Conservation (phyloP, 2,888 invertebrate species). For the Acleris cristana region DNA sequence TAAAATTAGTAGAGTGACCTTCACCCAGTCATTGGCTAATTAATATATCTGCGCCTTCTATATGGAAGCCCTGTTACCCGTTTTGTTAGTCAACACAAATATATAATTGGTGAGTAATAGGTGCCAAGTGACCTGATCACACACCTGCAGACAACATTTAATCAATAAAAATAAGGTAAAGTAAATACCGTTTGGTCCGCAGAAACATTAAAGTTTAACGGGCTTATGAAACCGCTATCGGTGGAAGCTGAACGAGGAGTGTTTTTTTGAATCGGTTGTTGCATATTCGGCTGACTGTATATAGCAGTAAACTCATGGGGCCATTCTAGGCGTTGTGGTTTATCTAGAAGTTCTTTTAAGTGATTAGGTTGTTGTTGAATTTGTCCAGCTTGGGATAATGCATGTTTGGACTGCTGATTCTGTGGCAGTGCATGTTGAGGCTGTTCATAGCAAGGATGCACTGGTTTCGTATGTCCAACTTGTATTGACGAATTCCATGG, state of each 20-base stretch:
- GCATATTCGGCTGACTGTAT: slow-evolving; percentile 6
- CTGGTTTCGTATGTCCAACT: no score
- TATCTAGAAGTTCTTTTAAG: not conserved
- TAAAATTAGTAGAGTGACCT: no score
- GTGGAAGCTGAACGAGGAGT: slow-evolving; percentile 25
- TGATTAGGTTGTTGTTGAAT: not conserved
- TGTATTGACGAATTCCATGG: no score
- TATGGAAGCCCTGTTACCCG: no score
- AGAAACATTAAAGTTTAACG: slow-evolving; percentile 24
- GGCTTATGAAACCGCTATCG: slow-evolving; percentile 33
- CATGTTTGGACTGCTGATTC: not conserved
- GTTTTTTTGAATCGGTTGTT: slow-evolving; percentile 6
- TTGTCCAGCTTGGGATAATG: not conserved
- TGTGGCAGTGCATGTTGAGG: not conserved
- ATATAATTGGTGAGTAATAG: no score
- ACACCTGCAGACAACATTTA: no score
- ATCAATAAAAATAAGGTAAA: no score
- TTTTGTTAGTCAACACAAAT: no score
- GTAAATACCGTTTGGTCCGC: slow-evolving; percentile 26
- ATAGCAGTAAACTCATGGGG: slow-evolving; percentile 1
- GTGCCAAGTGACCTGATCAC: no score
- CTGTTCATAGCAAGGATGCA: not conserved
- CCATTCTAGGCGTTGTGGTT: slow-evolving; percentile 8
- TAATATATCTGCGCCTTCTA: no score
- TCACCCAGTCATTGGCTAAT: no score